Evolutionary conservation across 2,888 invertebrate species (phyloP), one percentile per base, ranked within the genome.

Genomic region (Drosophila phalerata): DNA sequence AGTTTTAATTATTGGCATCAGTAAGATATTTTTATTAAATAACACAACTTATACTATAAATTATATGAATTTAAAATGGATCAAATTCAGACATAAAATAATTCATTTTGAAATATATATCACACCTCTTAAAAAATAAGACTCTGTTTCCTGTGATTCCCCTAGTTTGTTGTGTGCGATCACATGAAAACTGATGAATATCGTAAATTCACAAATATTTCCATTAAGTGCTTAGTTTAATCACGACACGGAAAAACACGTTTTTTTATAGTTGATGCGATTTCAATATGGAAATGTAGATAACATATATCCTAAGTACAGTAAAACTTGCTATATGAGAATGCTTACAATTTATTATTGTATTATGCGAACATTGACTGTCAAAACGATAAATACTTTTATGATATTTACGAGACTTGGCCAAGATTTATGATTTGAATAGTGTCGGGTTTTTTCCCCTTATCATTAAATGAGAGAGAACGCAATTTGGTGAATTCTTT

Each of bases 371-470:
- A 8, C 5, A 48, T 17, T 48, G 17, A n/a, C 6, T 37, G 32
- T 8, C 13, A 19, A n/a, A 38, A 19, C 32, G 45, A 51, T 52
- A 60, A 58, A 43, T 40, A 40, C 40, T 38, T 52, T 4, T 42
- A 45, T 49, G 19, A 48, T 53, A 17, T 43, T 45, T 40, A 37
- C 15, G 43, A 37, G 22, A 37, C 6, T 43, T 47, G n/a, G 8
- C 2, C n/a, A 47, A 47, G 38, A 43, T 74, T 64, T 69, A 48
- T 32, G 43, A 48, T 48, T 13, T 32, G 5, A 32, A 34, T 43
- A 32, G 13, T 32, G 10, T n/a, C 9, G 11, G 5, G 30, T 9
- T 32, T 32, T 32, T 30, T 32, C 8, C 13, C 1, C 45, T 13
- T 32, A n/a, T 60, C 55, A 37, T 42, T 45, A 43, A 57, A n/a